Evolutionary conservation across 2,888 invertebrate species (phyloP).

Genomic region (Cheilosia variabilis): DNA sequence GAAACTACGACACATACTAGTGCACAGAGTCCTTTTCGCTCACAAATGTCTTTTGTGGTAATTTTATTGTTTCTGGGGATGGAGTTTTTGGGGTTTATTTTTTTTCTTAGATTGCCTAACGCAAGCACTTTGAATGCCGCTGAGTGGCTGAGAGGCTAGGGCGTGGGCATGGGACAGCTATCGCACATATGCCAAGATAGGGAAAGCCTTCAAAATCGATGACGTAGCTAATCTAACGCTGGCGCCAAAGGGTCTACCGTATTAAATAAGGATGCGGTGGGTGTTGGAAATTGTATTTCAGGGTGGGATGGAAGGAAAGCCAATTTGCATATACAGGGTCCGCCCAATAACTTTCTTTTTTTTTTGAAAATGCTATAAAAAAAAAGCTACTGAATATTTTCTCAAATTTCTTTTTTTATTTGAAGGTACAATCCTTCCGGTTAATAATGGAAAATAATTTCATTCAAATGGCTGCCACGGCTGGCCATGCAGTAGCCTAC

Average conservation of each 20-base stretch:
- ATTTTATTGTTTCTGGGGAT: constrained; percentile 56
- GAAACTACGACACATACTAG: constrained; percentile 22
- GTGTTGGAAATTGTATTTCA: background rate
- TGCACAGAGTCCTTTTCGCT: constrained; percentile 8
- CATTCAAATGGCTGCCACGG: no score
- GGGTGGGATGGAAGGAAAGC: background rate
- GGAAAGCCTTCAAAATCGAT: constrained; percentile 28
- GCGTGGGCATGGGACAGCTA: background rate
- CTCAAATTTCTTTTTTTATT: no score
- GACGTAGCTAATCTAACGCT: constrained; percentile 22
- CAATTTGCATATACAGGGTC: background rate
- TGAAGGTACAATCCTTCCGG: no score
- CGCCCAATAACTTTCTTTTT: no score
- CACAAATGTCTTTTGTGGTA: constrained; percentile 57
- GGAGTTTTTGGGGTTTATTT: constrained; percentile 9
- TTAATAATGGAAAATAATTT: no score
- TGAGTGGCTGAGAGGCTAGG: constrained; percentile 5
- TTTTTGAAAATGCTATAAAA: no score
- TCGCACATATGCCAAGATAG: background rate
- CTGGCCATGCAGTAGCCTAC: no score
- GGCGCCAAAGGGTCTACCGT: constrained; percentile 30
- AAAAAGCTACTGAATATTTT: no score
- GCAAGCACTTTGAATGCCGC: constrained; percentile 45
- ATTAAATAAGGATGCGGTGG: background rate
- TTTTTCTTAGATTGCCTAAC: constrained; percentile 27